Base-by-base conservation (phyloP, 2,113 vertebrate genomes). In the Phoxinus phoxinus region DNA sequence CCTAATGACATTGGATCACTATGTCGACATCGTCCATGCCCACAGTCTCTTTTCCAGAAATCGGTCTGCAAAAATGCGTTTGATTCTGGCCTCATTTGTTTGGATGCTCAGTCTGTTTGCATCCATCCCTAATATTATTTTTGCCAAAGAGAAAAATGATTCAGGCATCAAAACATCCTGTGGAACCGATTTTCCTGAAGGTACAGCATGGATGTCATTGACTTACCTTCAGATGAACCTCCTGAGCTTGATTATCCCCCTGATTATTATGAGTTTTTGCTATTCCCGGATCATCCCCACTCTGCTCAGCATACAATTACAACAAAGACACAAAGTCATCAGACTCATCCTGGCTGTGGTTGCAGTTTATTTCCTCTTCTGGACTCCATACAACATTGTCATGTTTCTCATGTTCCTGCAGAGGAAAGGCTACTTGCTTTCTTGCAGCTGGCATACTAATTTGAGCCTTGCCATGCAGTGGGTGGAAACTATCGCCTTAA, bases 1-100 rank as follows among this genome's bases (percentile, higher is more conserved):
- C 2, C 90, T 95, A 86, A 96, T 97, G 96, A 97, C 96, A 0
- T 0, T 97, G 0, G 96, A 98, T 92, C 95, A 97, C 85, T 99
- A 98, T 44, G 8, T 95, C 81, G 93, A 95, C 21, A 93, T 99
- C 1, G 92, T 97, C 84, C 94, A 94, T 0, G 86, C 95, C 0
- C 89, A 94, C 5, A 92, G 86, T 0, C 41, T 81, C 7, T 86
- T 95, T 23, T 84, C 94, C 1, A 90, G 27, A 3, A 89, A 93
- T 81, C 94, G 96, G 48, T 96, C 95, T 0, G 0, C 89, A 59
- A 81, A 32, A 2, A 4, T 71, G 37, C 95, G 94, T 17, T 2
- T 87, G 0, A n/a, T 6, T 65, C 27, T 97, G 51, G 88, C 90
- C 1, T 0, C 87, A 25, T 1, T 12, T 0, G 86, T 95, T 17